Percentiles rank a stretch among this genome's conserved stretches.
Evolutionary conservation across 1,140 invertebrate genomes (phyloP).

Genomic region (Acromyrmex echinatior): DNA sequence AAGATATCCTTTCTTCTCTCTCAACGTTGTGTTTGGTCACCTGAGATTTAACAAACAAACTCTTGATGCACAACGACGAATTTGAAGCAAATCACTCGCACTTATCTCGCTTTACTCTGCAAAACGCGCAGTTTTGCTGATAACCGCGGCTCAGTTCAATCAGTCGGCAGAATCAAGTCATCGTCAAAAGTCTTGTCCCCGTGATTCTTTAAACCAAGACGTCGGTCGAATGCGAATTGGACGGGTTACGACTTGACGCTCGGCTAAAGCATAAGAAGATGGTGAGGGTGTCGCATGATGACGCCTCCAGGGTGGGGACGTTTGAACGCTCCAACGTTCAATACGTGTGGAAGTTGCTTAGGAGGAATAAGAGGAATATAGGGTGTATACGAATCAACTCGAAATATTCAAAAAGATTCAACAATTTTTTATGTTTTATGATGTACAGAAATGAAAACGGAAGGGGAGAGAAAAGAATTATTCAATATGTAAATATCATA

Average conservation of each 20-base stretch:
- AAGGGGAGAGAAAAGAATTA: background rate
- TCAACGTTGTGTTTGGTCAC: background rate
- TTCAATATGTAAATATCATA: background rate
- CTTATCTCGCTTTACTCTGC: constrained; percentile 24
- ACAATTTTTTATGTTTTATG: background rate
- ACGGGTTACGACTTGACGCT: constrained; percentile 76
- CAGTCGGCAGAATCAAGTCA: constrained; percentile 93
- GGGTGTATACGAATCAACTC: background rate
- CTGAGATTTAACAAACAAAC: constrained; percentile 35
- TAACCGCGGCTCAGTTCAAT: constrained; percentile 88
- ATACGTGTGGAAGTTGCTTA: constrained; percentile 39
- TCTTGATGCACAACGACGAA: constrained; percentile 60
- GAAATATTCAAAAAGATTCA: background rate
- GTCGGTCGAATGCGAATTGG: constrained; percentile 95
- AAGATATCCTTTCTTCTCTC: background rate
- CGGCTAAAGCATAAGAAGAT: constrained; percentile 62
- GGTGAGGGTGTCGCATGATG: constrained; percentile 78
- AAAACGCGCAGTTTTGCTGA: constrained; percentile 68
- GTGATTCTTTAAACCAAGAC: constrained; percentile 93
- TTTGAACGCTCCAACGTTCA: constrained; percentile 77
- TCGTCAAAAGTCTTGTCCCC: constrained; percentile 89
- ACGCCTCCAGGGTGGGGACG: constrained; percentile 76
- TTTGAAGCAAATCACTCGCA: constrained; percentile 55
- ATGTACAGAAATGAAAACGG: background rate
- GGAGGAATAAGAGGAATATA: constrained; percentile 54